These are phyloP conservation scores for Drosophila eohydei DNA, from an alignment of 2,888 invertebrate genomes.

Conservation along the genomic window DNA sequence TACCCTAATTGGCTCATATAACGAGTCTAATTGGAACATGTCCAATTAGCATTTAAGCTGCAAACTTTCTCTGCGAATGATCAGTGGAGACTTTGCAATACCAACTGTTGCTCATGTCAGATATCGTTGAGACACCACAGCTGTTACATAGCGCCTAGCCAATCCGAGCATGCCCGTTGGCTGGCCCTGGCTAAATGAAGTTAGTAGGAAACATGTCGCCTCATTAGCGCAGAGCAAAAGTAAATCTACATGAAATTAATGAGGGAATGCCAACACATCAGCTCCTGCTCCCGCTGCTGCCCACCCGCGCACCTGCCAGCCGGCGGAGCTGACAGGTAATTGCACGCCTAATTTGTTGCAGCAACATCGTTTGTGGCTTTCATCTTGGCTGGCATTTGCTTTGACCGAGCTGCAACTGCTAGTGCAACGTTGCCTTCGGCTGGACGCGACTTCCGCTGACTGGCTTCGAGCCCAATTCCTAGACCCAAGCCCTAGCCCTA, in stretches of 20 bases:
- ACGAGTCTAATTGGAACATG: not conserved
- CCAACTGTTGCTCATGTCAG: too few species aligned
- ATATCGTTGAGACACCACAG: too few species aligned
- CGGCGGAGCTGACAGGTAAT: slow-evolving; percentile 40
- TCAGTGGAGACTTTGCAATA: not conserved
- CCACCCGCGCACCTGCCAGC: not conserved
- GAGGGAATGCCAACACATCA: slow-evolving; percentile 45
- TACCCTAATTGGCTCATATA: not conserved
- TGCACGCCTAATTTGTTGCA: slow-evolving; percentile 71
- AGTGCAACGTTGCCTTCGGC: not conserved
- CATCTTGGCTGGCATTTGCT: slow-evolving; percentile 13
- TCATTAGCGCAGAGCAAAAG: slow-evolving; percentile 63
- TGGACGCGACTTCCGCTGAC: not conserved
- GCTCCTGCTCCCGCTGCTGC: not conserved
- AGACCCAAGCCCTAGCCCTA: not conserved
- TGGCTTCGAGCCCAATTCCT: not conserved
- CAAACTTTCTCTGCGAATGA: not conserved
- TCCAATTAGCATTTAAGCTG: not conserved
- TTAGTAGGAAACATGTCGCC: slow-evolving; percentile 55
- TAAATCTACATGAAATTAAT: slow-evolving; percentile 55
- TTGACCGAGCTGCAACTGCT: slow-evolving; percentile 3
- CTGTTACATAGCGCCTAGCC: not conserved
- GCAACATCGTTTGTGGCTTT: slow-evolving; percentile 48
- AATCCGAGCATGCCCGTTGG: not conserved
- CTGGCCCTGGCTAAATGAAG: slow-evolving; percentile 27